These are phyloP conservation scores for Rotaria macrura DNA, from an alignment of 2,888 invertebrate genomes.

Conservation along the genomic window DNA sequence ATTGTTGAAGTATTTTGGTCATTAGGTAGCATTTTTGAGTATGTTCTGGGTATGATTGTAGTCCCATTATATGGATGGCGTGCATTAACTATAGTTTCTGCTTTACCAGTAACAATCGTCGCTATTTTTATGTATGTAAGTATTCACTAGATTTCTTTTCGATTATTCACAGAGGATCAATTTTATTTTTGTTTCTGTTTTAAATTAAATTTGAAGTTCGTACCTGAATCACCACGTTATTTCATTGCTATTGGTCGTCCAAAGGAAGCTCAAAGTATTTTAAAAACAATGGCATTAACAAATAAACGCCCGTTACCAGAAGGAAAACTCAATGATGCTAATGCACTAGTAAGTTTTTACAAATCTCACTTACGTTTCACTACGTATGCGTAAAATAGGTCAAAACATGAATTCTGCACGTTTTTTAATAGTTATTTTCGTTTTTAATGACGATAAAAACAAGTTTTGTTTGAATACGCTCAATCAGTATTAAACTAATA, in stretches of 20 bases:
- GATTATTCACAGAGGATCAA: not conserved
- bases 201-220: conserved; percentile 78
- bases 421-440: no score
- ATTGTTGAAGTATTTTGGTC: conserved; percentile 93
- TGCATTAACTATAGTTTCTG: conserved; percentile 79
- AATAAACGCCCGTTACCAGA: conserved; percentile 77
- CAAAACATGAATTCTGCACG: no score
- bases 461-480: no score
- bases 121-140: conserved; percentile 51
- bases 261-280: conserved; percentile 70
- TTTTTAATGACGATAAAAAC: no score
- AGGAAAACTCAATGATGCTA: conserved; percentile 53
- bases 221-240: conserved; percentile 81
- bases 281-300: conserved; percentile 73
- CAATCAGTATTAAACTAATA: no score
- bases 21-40: conserved; percentile 82
- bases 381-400: no score
- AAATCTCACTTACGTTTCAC: no score
- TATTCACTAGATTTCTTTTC: not conserved
- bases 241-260: conserved; percentile 75
- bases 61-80: conserved; percentile 84
- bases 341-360: conserved; percentile 32
- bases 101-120: conserved; percentile 73
- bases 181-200: conserved; percentile 27
- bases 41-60: conserved; percentile 72